phyloP scores from a whole-genome alignment of 2,113 vertebrate genomes.

The Sinocyclocheilus rhinocerous region DNA sequence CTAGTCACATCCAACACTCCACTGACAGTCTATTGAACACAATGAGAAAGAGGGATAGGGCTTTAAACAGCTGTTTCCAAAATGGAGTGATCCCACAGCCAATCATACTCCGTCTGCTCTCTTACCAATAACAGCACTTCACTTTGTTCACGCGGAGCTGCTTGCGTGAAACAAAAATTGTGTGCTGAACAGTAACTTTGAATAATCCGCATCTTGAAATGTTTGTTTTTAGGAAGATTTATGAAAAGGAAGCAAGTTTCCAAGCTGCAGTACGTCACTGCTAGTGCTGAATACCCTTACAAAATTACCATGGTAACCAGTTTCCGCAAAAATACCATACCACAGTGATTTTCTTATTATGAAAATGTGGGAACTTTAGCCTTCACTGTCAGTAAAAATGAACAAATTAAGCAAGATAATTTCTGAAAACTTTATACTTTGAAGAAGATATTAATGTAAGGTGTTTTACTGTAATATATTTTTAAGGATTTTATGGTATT shows the following conservation, averaged over 20 bases:
- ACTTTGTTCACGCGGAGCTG: constrained; percentile 1
- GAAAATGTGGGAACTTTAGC: not conserved
- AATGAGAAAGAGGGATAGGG: constrained; percentile 62
- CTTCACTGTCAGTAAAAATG: not conserved
- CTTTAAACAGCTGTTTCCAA: constrained; percentile 82
- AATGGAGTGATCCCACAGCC: constrained; percentile 77
- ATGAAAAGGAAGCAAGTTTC: not conserved
- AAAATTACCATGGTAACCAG: constrained; percentile 24
- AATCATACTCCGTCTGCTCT: constrained; percentile 64
- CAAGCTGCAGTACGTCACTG: not conserved
- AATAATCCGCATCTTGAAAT: not conserved
- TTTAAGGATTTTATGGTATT: not conserved
- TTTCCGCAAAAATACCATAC: not conserved
- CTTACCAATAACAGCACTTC: constrained; percentile 45
- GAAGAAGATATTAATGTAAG: not conserved
- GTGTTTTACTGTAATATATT: not conserved
- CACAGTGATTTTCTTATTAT: not conserved
- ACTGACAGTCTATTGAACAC: constrained; percentile 60
- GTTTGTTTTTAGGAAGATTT: not conserved
- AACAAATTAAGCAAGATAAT: not conserved
- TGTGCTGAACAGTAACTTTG: not conserved
- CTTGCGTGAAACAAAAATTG: not conserved
- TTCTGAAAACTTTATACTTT: not conserved
- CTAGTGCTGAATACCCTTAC: not conserved
- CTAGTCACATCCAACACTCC: constrained; percentile 29